These are phyloP conservation scores for Mactra quadrangularis DNA, from an alignment of 1,140 invertebrate species.

Conservation along the genomic window DNA sequence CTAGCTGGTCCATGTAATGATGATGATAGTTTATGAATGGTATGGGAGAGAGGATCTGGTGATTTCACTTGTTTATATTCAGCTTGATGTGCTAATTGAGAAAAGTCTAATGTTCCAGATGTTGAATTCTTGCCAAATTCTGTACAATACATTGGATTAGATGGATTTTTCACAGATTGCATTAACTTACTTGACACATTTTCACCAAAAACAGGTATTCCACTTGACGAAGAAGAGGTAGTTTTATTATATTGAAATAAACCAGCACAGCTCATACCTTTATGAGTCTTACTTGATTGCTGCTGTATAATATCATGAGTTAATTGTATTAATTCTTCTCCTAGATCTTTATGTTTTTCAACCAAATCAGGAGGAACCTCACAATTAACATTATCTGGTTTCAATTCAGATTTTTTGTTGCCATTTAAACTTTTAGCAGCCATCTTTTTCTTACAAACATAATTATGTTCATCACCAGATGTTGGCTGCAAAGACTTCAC, in stretches of 20 bases:
- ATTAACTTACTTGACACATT: slow-evolving; percentile 29
- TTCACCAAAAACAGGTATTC: slow-evolving; percentile 22
- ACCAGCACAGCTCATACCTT: background rate
- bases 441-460: slow-evolving; percentile 49
- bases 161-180: slow-evolving; percentile 36
- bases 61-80: background rate
- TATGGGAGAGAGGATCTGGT: slow-evolving; percentile 26
- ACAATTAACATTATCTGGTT: slow-evolving; percentile 5
- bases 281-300: slow-evolving; percentile 37
- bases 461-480: slow-evolving; percentile 30
- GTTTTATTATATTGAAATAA: slow-evolving; percentile 15
- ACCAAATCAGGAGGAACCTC: slow-evolving; percentile 30
- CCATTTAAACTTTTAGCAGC: slow-evolving; percentile 36
- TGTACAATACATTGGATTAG: slow-evolving; percentile 36
- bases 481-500: background rate
- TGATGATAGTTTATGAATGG: slow-evolving; percentile 51
- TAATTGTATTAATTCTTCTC: slow-evolving; percentile 59
- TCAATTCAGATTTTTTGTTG: background rate
- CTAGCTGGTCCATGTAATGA: slow-evolving; percentile 17
- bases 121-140: slow-evolving; percentile 34
- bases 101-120: slow-evolving; percentile 33
- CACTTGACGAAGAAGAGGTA: background rate
- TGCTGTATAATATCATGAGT: slow-evolving; percentile 65
- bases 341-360: slow-evolving; percentile 57
- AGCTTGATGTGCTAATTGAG: slow-evolving; percentile 40